Evolutionary conservation across 1,140 invertebrate genomes (phyloP), one percentile per base, ranked within the genome.

Genomic region (Eumeta japonica): DNA sequence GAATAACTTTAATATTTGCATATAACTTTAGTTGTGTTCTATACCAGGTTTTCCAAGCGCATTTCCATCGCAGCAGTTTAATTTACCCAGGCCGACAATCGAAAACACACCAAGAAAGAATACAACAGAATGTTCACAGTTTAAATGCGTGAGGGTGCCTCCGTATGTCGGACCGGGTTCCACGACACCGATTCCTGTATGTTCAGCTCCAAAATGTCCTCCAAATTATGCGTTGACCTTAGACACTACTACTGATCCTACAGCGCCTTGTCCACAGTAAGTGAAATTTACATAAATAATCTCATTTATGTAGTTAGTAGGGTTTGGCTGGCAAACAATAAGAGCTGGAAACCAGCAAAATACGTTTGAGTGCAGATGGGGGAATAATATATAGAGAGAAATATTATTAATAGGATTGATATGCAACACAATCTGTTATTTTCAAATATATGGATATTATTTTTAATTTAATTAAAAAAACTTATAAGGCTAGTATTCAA

Each of bases 141-240:
- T 78, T 48, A 74, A 67, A 19, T 84, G 81, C 46, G 53, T 77
- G 2, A 72, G 62, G 2, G 66, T 72, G 0, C 55, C 71, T 9
- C 55, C 71, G 10, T 39, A 48, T 1, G 39, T 37, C 16, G 38
- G 37, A 14, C 59, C 55, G 0, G 54, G 54, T 3, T 43, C 37
- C 24, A 54, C 48, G 2, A 54, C 44, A 0, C 36, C 57, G 10
- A 61, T 65, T 5, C 34, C 63, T 1, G 48, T 62, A 0, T 86
- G 84, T 45, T 67, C 78, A 1, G 59, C 79, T 12, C 76, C 77
- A 2, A 52, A 57, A 28, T 87, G 84, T 48, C 83, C 83, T 1
- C 61, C 68, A 1, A 71, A 74, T 2, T 86, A 82, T 42, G 74
- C 64, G 33, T 65, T 75, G 37, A 76, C 39, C 28, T 18, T 73